Conservation (phyloP, 1,140 invertebrate genomes). For the Amphibalanus amphitrite region DNA sequence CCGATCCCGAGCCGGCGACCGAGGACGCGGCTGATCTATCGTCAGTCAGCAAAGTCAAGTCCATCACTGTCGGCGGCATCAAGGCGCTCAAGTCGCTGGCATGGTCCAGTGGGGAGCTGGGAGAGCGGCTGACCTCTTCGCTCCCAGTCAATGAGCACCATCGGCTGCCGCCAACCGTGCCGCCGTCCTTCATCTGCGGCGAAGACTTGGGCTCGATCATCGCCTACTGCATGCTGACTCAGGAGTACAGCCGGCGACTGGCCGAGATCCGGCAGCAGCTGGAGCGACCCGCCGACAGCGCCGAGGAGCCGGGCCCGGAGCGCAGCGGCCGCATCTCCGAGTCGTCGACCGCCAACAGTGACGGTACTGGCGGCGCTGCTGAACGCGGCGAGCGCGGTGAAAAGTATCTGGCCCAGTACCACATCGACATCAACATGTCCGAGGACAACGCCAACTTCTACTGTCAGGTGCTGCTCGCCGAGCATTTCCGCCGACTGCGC, state of each 20-base stretch:
- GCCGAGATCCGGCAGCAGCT: neutral
- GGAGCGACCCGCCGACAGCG: neutral
- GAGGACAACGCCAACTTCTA: conserved; percentile 58
- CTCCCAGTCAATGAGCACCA: neutral
- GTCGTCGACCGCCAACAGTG: neutral
- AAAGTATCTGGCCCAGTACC: conserved; percentile 19
- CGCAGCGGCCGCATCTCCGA: neutral
- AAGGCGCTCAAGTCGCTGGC: neutral
- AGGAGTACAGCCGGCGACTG: neutral
- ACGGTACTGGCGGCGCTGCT: neutral
- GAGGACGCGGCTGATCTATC: neutral
- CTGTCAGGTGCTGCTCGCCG: conserved; percentile 68
- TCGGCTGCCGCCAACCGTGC: neutral
- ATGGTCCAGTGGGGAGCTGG: neutral
- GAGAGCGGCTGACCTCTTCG: neutral
- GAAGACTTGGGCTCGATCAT: conserved; percentile 1
- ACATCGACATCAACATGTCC: conserved; percentile 59
- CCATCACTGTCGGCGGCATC: neutral
- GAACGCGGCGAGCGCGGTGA: conserved; percentile 12
- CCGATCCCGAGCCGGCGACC: neutral
- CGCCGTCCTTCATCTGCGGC: neutral
- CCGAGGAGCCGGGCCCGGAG: neutral
- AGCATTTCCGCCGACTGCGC: conserved; percentile 61
- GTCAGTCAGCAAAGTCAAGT: neutral
- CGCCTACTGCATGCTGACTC: neutral